Base-by-base conservation (phyloP, 1,140 invertebrate genomes). In the Helicoverpa zea region DNA sequence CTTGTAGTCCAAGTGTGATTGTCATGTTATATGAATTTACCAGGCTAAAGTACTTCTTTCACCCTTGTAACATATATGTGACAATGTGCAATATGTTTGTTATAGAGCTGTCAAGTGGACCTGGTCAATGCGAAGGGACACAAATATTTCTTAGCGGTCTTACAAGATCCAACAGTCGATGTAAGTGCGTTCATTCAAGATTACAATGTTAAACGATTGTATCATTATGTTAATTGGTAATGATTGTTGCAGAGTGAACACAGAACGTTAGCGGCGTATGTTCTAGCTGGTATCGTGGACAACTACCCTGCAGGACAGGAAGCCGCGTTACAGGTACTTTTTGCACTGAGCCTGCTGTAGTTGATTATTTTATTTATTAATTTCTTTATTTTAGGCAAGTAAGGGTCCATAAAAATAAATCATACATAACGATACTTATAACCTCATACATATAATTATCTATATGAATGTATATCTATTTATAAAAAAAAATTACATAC, bases 41-140 rank as follows among this genome's bases (percentile, higher is more conserved):
- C 23, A 23, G 23, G 23, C 23, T 23, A 23, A 23, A 23, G 23
- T 23, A 1, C 23, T 23, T 23, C 23, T 2, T 23, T 23, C 23
- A 23, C 23, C 9, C 23, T 73, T 23, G 12, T 3, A 11, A 10
- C 18, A 18, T 13, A 43, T 56, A n/a, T 18, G 7, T 56, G 0
- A 11, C 23, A 11, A 5, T 58, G 52, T 16, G 1, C 9, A 16
- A 47, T 11, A 11, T 7, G 5, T 74, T 81, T 80, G 74, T 96
- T 96, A 61, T 94, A 98, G 98, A 97, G 97, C 74, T 99, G 98
- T 91, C 98, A 99, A 96, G 96, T 97, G 81, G 99, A 99, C 95
- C 95, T 99, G 81, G 98, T 99, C 11, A 97, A 99, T 85, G 99
- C 99, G 80, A 97, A 97, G 92, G 98, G 98, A 0, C 98, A 99